Percentiles rank a stretch among this genome's conserved stretches.
Conservation (phyloP, 2,888 invertebrate species). For the Margaritifera margaritifera region DNA sequence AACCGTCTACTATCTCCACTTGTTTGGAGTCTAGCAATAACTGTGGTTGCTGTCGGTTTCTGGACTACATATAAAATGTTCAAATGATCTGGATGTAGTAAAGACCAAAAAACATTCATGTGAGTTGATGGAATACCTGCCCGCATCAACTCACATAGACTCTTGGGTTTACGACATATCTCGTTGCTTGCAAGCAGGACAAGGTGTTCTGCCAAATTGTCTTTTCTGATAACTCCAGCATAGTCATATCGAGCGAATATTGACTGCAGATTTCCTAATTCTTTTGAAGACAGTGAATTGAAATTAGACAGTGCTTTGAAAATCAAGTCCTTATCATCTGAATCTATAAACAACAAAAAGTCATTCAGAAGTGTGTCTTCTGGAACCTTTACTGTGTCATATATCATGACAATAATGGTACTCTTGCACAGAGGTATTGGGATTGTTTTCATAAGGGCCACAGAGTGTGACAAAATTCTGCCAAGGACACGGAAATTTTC, state of each 20-base stretch:
- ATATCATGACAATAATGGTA: constrained; percentile 22
- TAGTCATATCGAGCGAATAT: constrained; percentile 30
- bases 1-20: constrained; percentile 7
- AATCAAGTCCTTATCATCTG: constrained; percentile 22
- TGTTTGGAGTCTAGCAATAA: constrained; percentile 26
- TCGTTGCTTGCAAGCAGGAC: constrained; percentile 26
- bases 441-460: constrained; percentile 30
- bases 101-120: constrained; percentile 30
- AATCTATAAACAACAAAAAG: constrained; percentile 29
- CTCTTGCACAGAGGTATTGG: constrained; percentile 33
- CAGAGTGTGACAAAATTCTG: constrained; percentile 32
- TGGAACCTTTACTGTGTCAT: constrained; percentile 28
- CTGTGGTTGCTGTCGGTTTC: constrained; percentile 27
- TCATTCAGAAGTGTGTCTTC: constrained; percentile 26
- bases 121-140: constrained; percentile 31
- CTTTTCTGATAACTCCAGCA: constrained; percentile 17
- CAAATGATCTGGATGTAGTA: constrained; percentile 21
- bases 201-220: constrained; percentile 25
- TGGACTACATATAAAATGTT: constrained; percentile 21
- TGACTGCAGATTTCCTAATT: constrained; percentile 18
- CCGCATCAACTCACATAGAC: constrained; percentile 27
- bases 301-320: constrained; percentile 20
- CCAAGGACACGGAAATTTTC: constrained; percentile 26
- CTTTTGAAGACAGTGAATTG: constrained; percentile 14
- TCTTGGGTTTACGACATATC: constrained; percentile 25